Percentiles rank a stretch among this genome's conserved stretches.
These are phyloP conservation scores for Thereuonema tuberculata DNA, from an alignment of 1,140 invertebrate species.

Conservation along the genomic window DNA sequence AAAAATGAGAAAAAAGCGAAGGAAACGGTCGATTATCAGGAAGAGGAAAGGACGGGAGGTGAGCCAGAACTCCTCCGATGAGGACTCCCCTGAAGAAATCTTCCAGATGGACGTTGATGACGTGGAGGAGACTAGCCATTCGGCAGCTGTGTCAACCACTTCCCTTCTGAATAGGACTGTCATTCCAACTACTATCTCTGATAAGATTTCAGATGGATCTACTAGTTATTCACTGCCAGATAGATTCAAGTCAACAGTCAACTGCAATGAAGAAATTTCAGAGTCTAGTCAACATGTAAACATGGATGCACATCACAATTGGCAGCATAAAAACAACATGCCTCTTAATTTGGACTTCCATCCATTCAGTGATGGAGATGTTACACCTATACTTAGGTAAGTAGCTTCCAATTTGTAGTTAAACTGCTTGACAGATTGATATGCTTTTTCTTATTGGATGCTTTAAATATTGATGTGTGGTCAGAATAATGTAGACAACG, in stretches of 20 bases:
- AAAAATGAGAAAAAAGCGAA: slow-evolving; percentile 17
- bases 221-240: too few species aligned
- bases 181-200: too few species aligned
- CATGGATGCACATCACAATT: too few species aligned
- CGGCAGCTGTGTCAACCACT: slow-evolving; percentile 55
- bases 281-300: too few species aligned
- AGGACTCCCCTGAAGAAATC: slow-evolving; percentile 18
- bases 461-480: too few species aligned
- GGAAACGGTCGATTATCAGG: slow-evolving; percentile 19
- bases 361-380: slow-evolving; percentile 84
- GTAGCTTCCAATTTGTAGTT: slow-evolving; percentile 14
- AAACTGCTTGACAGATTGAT: slow-evolving; percentile 7
- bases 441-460: too few species aligned
- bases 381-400: slow-evolving; percentile 49
- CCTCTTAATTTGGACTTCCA: slow-evolving; percentile 45
- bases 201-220: too few species aligned
- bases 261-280: too few species aligned
- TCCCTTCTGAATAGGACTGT: slow-evolving; percentile 44
- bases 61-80: not conserved
- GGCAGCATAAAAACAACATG: not conserved
- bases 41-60: slow-evolving; percentile 19
- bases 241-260: too few species aligned
- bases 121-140: slow-evolving; percentile 31
- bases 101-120: slow-evolving; percentile 45
- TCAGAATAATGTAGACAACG: too few species aligned